Base-by-base conservation (phyloP, 2,113 vertebrate genomes). In the Stegostoma tigrinum region DNA sequence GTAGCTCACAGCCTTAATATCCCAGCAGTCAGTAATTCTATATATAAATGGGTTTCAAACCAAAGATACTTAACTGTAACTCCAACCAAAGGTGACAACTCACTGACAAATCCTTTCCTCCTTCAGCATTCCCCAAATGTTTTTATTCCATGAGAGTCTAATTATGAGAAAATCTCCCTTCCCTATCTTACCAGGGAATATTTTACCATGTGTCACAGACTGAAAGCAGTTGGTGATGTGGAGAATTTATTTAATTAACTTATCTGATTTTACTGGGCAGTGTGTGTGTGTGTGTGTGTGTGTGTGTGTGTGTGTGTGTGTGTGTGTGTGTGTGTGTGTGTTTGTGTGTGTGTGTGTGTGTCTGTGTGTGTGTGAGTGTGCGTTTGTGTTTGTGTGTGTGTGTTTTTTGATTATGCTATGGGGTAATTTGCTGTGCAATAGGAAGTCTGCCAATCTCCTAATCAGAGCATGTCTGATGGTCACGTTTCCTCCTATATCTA, bases 101-200 rank as follows among this genome's bases (percentile, higher is more conserved):
- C 66, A 66, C 61, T 91, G 89, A 91, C 89, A 91, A 64, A 93
- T 93, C 93, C 93, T 48, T 70, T 95, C 93, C 93, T 72, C 67
- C 67, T 70, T 42, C 67, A 95, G 67, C 93, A 70, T 95, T 95
- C 67, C 93, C 64, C 42, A 72, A 95, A 95, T 95, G 93, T 95
- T 94, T 93, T 66, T 94, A 70, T 72, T 70, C 27, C 66, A 48
- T 48, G 67, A 72, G 42, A 70, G 38, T 30, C 93, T 6, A 48
- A 95, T 95, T 95, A 48, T 72, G 93, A 70, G 67, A 95, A 95
- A 95, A 95, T 95, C 93, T 67, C 42, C 8, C 17, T 68, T 70
- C 66, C 89, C 34, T 10, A 70, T 70, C 93, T 30, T 95, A 67
- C 38, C 42, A 17, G 67, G 61, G 23, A 68, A 95, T 48, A 48